These are phyloP conservation scores for Lipophrys pholis DNA, from an alignment of 2,113 vertebrate species.

Conservation along the genomic window DNA sequence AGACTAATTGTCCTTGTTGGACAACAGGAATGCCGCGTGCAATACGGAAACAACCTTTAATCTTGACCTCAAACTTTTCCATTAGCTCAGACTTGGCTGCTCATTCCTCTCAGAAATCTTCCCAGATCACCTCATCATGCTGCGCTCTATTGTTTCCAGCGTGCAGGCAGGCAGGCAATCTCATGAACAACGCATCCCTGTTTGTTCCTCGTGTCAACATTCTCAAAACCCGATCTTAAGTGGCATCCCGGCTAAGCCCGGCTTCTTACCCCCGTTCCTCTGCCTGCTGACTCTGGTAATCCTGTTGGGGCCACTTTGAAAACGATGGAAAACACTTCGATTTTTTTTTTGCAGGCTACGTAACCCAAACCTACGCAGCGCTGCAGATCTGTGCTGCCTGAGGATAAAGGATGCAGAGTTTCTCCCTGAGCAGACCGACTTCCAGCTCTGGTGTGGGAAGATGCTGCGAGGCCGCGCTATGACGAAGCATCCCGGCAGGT, in stretches of 20 bases:
- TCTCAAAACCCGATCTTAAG: conserved; percentile 1
- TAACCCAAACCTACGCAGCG: conserved; percentile 7
- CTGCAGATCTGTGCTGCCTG: neutral
- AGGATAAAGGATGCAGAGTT: neutral
- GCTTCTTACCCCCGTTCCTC: neutral
- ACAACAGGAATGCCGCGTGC: conserved; percentile 12
- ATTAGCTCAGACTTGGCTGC: neutral
- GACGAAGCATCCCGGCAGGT: neutral
- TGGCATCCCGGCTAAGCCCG: neutral
- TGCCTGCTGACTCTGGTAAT: conserved; percentile 38
- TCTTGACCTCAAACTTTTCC: conserved; percentile 15
- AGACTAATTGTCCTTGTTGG: conserved; percentile 57
- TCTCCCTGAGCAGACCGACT: neutral
- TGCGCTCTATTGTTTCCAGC: neutral
- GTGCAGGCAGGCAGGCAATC: neutral
- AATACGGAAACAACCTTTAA: conserved; percentile 1
- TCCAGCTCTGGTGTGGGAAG: conserved; percentile 11
- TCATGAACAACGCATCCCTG: neutral
- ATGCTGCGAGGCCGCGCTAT: neutral
- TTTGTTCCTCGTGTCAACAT: conserved; percentile 17
- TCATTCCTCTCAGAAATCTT: neutral
- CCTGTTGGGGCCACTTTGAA: conserved; percentile 27
- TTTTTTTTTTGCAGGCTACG: neutral
- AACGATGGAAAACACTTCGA: conserved; percentile 1
- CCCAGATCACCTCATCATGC: too few species aligned